Base-by-base conservation (phyloP, 2,888 invertebrate genomes). In the Cotesia congregata region DNA sequence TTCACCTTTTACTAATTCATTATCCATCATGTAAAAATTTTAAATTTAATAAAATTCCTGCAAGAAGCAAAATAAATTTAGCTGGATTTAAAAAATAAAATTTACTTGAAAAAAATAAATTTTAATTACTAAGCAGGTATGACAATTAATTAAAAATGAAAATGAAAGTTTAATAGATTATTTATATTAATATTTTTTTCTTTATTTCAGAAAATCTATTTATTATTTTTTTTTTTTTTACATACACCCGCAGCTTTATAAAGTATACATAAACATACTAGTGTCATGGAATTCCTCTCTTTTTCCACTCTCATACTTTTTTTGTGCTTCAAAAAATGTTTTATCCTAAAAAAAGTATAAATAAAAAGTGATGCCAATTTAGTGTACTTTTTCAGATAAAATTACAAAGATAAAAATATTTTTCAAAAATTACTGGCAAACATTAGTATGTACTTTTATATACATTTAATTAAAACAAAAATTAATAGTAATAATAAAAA, bases 201-300 rank as follows among this genome's bases (percentile, higher is more conserved):
- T 68, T 73, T 77, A 38, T 72, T 79, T 77, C 50, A 62, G 50
- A 64, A 67, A 68, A 38, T 69, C 61, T 61, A 72, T 73, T 73
- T 71, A 71, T 68, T 67, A 72, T 41, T 65, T 50, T 15, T 67
- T n/a, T 60, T 41, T 64, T 68, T 76, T 67, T 70, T 73, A 72
- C 73, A 75, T 74, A 41, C 73, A 71, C 59, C 40, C 67, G 50
- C 60, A 77, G 74, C 77, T 76, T 76, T 71, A 76, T 71, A 77
- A 77, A 77, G 76, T 79, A 77, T 80, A 76, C 79, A 82, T 82
- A 84, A 85, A 84, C 83, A 80, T 80, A 82, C 81, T 86, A 84
- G 86, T 86, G 86, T 86, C 87, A 87, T 87, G 87, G 84, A 87
- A 86, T 84, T 84, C 84, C 83, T 82, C 81, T 76, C 72, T 74